Conservation (phyloP, 2,797 vertebrate species). For the Sebastes variabilis region DNA sequence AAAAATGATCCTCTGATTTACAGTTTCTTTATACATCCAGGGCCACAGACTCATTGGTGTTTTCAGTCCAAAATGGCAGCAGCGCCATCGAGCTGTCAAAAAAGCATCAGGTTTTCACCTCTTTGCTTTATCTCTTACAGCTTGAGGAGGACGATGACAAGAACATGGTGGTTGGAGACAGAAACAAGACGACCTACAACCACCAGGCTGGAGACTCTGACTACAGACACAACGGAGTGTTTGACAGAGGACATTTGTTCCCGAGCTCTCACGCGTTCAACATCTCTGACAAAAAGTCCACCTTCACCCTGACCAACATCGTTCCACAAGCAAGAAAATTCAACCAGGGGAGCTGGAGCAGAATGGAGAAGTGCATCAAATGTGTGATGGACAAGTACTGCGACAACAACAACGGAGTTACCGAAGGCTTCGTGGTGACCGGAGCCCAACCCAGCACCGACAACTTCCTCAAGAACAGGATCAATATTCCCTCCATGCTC, state of each 20-base stretch:
- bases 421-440: constrained; percentile 36
- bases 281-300: neutral
- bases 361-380: constrained; percentile 30
- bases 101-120: too few relatives aligned
- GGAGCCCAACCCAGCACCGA: constrained; percentile 21
- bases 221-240: neutral
- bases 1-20: too few relatives aligned
- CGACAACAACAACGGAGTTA: neutral
- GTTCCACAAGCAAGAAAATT: constrained; percentile 37
- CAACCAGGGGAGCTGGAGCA: constrained; percentile 41
- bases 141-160: constrained; percentile 9
- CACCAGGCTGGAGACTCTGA: neutral
- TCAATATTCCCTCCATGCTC: constrained; percentile 35
- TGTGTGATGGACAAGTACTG: constrained; percentile 27
- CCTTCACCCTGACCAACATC: neutral
- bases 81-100: too few relatives aligned
- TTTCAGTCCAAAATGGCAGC: too few relatives aligned
- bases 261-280: neutral
- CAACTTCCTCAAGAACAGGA: neutral
- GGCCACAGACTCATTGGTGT: too few relatives aligned
- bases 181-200: neutral
- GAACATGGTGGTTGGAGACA: constrained; percentile 17
- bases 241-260: neutral
- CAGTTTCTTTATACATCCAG: too few relatives aligned
- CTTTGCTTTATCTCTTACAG: constrained; percentile 6